These are phyloP conservation scores for Theristicus caerulescens DNA, from an alignment of 2,113 vertebrate species.

Conservation along the genomic window DNA sequence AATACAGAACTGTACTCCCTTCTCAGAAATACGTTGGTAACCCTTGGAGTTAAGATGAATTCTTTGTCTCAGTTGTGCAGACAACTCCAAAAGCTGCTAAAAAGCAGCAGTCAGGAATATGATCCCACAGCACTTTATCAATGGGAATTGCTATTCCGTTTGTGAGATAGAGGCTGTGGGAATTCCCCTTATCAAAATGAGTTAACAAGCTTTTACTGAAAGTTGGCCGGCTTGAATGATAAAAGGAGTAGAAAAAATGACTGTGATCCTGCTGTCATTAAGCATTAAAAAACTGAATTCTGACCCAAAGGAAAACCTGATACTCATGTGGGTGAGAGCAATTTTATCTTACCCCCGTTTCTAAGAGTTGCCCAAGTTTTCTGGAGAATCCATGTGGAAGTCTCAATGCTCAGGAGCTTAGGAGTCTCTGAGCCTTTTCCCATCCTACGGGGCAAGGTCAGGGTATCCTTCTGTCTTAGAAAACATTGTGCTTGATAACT, in stretches of 20 bases:
- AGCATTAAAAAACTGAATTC: background rate
- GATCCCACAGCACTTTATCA: background rate
- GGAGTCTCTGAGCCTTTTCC: background rate
- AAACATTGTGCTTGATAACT: background rate
- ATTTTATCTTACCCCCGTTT: background rate
- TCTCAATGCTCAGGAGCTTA: background rate
- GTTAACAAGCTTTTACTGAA: background rate
- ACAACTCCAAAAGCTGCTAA: background rate
- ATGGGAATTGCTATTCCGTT: background rate
- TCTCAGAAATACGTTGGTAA: background rate
- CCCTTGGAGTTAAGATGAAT: background rate
- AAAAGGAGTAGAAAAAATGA: background rate
- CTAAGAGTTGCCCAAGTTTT: background rate
- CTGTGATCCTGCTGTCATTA: background rate
- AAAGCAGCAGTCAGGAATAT: background rate
- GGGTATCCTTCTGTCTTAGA: background rate
- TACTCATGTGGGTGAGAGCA: background rate
- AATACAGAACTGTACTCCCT: background rate
- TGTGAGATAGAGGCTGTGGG: background rate
- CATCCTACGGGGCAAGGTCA: background rate
- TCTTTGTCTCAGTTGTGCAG: background rate
- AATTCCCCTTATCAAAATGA: slow-evolving; percentile 20
- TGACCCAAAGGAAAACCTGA: background rate
- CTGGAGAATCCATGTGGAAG: background rate
- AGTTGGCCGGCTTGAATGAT: background rate